Evolutionary conservation across 2,797 vertebrate genomes (phyloP).

Genomic region (Borostomias antarcticus): DNA sequence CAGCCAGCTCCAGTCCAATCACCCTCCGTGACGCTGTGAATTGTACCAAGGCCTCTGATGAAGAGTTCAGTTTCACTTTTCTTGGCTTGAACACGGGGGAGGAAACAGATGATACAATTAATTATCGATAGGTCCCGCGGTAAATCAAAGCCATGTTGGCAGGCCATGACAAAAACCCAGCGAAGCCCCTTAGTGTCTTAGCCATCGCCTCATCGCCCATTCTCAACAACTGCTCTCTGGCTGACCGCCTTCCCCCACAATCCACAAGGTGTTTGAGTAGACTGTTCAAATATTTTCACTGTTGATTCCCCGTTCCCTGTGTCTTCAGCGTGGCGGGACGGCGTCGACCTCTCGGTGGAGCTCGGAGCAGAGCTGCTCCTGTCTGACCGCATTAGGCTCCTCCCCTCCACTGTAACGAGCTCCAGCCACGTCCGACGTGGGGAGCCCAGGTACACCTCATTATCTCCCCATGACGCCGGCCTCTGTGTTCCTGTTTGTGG

Average conservation of each 20-base stretch:
- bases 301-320: constrained; percentile 62
- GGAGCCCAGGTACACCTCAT: constrained; percentile 65
- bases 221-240: constrained; percentile 86
- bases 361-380: constrained; percentile 58
- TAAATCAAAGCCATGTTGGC: constrained; percentile 85
- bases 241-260: constrained; percentile 70
- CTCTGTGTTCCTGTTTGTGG: constrained; percentile 62
- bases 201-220: constrained; percentile 80
- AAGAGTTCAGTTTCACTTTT: constrained; percentile 76
- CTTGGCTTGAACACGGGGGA: constrained; percentile 75
- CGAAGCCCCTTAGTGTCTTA: constrained; percentile 64
- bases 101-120: constrained; percentile 86
- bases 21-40: constrained; percentile 65
- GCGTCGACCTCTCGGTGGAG: constrained; percentile 56
- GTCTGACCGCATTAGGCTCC: constrained; percentile 66
- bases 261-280: constrained; percentile 86
- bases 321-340: constrained; percentile 51
- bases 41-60: constrained; percentile 72
- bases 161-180: constrained; percentile 67
- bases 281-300: constrained; percentile 87
- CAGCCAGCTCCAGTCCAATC: constrained; percentile 64
- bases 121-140: constrained; percentile 84
- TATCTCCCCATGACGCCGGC: constrained; percentile 69
- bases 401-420: constrained; percentile 76
- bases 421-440: constrained; percentile 58